phyloP scores from a whole-genome alignment of 2,797 vertebrate genomes.

The Pogonophryne albipinna region DNA sequence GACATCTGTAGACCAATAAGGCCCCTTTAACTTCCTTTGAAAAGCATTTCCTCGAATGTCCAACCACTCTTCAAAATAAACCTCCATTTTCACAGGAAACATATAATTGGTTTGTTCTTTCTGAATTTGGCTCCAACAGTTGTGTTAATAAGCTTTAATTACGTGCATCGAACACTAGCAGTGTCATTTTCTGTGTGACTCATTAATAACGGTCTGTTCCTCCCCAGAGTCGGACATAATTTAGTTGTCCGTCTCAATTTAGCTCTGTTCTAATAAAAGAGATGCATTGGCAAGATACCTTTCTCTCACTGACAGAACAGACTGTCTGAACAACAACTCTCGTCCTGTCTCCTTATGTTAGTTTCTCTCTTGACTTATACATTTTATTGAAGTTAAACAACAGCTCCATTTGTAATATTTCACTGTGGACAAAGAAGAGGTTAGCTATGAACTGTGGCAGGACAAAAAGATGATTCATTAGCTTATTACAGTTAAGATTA shows the following conservation, averaged over 20 bases:
- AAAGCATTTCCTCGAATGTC: no score
- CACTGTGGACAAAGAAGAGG: not conserved
- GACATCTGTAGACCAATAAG: no score
- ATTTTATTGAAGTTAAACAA: not conserved
- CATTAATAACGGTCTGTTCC: conserved; percentile 19
- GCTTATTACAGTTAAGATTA: not conserved
- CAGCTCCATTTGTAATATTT: not conserved
- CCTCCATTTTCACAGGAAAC: no score
- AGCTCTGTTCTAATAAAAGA: conserved; percentile 45
- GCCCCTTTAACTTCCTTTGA: no score
- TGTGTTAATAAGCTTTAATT: conserved; percentile 1
- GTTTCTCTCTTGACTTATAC: not conserved
- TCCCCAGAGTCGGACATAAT: conserved; percentile 38
- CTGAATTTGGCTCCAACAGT: no score
- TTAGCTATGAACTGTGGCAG: not conserved
- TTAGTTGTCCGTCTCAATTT: conserved; percentile 48
- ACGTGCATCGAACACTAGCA: not conserved
- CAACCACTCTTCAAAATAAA: no score
- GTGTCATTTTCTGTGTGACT: conserved; percentile 9
- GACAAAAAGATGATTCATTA: not conserved
- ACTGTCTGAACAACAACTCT: not conserved
- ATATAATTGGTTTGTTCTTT: no score
- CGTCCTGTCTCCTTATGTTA: not conserved
- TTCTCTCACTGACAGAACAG: conserved; percentile 14
- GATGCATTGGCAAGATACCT: conserved; percentile 27